Evolutionary conservation across 2,797 vertebrate genomes (phyloP), one percentile per base, ranked within the genome.

Genomic region (Helostoma temminkii): DNA sequence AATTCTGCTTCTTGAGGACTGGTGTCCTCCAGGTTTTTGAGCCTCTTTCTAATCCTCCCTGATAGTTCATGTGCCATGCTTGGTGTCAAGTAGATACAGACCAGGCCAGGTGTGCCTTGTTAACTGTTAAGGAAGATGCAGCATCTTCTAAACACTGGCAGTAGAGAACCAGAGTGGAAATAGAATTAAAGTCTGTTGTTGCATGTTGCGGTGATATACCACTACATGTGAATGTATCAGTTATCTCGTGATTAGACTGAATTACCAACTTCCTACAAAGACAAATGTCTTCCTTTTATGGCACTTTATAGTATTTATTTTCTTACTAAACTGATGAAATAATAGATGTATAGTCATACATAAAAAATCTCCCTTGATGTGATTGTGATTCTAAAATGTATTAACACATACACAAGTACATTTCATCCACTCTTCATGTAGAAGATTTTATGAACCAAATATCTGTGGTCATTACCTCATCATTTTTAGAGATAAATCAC

Each of bases 1-100:
- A 78, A 32, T 36, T 47, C 47, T 57, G 42, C 60, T 74, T 43
- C 64, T 62, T 3, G 7, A 63, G 63, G 52, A 48, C 49, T 4
- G 32, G 16, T 73, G 54, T 81, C 70, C 69, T 83, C 66, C 74
- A 78, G 71, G 59, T 76, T 55, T 84, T 60, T 76, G 62, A 71
- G 81, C 66, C 30, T 80, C 22, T 45, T 37, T 74, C 49, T 79
- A 71, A 90, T 83, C 56, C 57, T 71, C 48, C 75, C 42, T 52
- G 43, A 81, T 16, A 52, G 62, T 73, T 78, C 65, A 78, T 67
- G 65, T 61, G 34, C 12, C 15, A 32, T 46, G 24, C 64, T 57
- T 21, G 34, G 63, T 63, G 63, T 30, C 46, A 61, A 72, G 63
- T 2, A 76, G 66, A 80, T 54, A 53, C 50, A 53, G 56, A 74